These are phyloP conservation scores for Acanthis flammea DNA, from an alignment of 2,797 vertebrate genomes.

Conservation along the genomic window DNA sequence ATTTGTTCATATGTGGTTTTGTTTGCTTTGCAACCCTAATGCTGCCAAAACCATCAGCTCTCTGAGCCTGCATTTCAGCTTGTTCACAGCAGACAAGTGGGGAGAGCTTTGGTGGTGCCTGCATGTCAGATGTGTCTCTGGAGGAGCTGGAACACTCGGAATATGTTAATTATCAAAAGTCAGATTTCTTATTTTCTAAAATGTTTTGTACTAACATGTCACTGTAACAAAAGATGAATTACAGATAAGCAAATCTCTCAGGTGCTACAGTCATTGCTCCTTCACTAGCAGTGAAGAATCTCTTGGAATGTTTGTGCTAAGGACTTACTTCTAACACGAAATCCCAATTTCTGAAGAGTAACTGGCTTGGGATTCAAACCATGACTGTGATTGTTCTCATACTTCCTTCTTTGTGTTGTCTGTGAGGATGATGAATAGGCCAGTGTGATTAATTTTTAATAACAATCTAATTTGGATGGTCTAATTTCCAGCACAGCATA, in stretches of 20 bases:
- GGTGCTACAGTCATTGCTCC: background rate
- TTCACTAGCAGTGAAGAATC: background rate
- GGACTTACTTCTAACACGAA: background rate
- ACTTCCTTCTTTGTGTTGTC: conserved; percentile 3
- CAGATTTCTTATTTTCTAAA: background rate
- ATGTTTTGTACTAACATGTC: background rate
- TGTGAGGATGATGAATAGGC: conserved; percentile 42
- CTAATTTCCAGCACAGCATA: conserved; percentile 7
- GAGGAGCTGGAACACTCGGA: background rate
- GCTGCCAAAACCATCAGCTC: background rate
- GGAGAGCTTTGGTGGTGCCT: background rate
- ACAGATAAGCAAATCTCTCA: background rate
- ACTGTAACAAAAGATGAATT: background rate
- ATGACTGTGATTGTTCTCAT: background rate
- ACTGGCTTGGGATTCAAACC: background rate
- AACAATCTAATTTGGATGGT: conserved; percentile 50
- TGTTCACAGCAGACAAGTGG: background rate
- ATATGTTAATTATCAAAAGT: background rate
- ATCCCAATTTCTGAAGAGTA: background rate
- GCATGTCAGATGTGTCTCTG: background rate
- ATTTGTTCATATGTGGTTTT: background rate
- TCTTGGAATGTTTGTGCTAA: background rate
- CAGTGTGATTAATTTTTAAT: conserved; percentile 48
- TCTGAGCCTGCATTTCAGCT: background rate
- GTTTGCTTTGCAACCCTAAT: background rate